These are phyloP conservation scores for Podarcis raffonei DNA, from an alignment of 2,113 vertebrate genomes.

Conservation along the genomic window DNA sequence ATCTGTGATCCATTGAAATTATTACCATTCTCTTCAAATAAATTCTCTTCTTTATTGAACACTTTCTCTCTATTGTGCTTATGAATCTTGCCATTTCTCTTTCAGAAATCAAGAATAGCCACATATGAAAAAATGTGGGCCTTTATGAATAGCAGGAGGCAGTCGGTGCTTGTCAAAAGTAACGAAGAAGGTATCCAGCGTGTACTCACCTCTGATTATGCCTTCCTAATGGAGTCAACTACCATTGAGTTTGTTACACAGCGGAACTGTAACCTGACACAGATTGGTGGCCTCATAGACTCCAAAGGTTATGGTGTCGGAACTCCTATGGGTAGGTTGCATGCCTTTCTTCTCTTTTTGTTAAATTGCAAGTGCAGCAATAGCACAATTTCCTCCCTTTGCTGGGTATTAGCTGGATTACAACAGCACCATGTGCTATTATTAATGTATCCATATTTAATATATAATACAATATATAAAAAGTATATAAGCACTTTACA, in stretches of 20 bases:
- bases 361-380: slow-evolving; percentile 49
- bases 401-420: background rate
- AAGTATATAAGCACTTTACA: too few relatives aligned
- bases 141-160: slow-evolving; percentile 97
- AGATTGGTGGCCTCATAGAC: slow-evolving; percentile 97
- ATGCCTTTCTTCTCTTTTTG: slow-evolving; percentile 42
- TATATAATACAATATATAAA: too few relatives aligned
- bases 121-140: slow-evolving; percentile 99
- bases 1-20: background rate
- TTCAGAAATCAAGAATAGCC: slow-evolving; percentile 98
- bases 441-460: background rate
- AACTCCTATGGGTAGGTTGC: slow-evolving; percentile 94
- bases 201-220: slow-evolving; percentile 96
- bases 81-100: slow-evolving; percentile 34
- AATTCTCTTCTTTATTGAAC: background rate
- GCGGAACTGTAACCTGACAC: slow-evolving; percentile 97
- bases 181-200: slow-evolving; percentile 96
- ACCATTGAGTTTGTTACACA: slow-evolving; percentile 97
- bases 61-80: background rate
- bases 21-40: background rate
- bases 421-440: background rate
- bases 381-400: background rate
- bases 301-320: slow-evolving; percentile 96
- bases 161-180: slow-evolving; percentile 96
- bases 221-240: slow-evolving; percentile 98